These are phyloP conservation scores for Ploceus nigricollis DNA, from an alignment of 2,113 vertebrate genomes.

Conservation along the genomic window DNA sequence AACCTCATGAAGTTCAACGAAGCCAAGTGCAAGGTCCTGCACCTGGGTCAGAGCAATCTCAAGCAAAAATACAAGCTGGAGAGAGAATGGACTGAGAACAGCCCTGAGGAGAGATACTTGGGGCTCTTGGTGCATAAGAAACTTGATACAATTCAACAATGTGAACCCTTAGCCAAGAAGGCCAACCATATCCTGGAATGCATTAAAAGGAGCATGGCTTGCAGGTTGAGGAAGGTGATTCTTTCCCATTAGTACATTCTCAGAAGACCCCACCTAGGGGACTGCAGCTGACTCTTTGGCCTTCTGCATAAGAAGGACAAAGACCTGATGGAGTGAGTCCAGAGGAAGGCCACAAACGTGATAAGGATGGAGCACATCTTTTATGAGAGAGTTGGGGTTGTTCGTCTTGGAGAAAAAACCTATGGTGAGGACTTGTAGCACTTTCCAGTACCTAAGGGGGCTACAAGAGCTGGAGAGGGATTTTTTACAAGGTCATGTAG, in stretches of 20 bases:
- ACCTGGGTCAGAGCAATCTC: neutral
- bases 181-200: neutral
- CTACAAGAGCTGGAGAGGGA: neutral
- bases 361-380: neutral
- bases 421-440: neutral
- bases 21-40: neutral
- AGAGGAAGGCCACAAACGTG: neutral
- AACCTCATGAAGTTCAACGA: neutral
- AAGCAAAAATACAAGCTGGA: neutral
- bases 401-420: neutral
- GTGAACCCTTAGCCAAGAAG: neutral
- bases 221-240: neutral
- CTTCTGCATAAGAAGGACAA: neutral
- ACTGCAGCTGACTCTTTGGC: neutral
- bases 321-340: neutral
- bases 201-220: neutral
- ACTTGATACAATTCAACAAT: rapidly evolving
- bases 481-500: neutral
- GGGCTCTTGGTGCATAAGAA: neutral
- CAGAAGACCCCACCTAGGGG: neutral
- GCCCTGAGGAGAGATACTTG: neutral
- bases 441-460: neutral
- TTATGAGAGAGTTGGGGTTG: neutral
- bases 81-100: neutral
- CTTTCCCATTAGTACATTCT: neutral